These are phyloP conservation scores for Rhagoletis zephyria DNA, from an alignment of 1,140 invertebrate species.

Conservation along the genomic window DNA sequence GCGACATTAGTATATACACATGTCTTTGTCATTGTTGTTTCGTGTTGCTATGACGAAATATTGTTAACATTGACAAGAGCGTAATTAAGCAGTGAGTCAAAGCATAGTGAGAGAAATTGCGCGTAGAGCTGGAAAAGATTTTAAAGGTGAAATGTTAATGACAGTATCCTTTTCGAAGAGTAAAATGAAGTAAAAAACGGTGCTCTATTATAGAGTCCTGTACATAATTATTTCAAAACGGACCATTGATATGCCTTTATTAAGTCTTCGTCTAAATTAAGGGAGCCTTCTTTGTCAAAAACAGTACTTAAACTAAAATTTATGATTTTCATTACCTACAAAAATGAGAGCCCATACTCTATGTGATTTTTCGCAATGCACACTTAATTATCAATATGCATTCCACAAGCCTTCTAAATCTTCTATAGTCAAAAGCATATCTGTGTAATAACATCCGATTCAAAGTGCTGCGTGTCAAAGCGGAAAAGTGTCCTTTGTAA, in stretches of 20 bases:
- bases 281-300: background rate
- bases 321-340: too few species aligned
- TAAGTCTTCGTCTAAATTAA: too few species aligned
- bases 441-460: background rate
- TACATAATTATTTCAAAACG: too few species aligned
- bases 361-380: background rate
- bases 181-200: too few species aligned
- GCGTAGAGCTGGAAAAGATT: too few species aligned
- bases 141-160: too few species aligned
- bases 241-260: too few species aligned
- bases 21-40: background rate
- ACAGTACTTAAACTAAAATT: too few species aligned
- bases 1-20: background rate
- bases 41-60: background rate
- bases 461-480: background rate
- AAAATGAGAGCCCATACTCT: background rate
- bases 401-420: background rate
- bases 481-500: background rate
- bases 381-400: background rate
- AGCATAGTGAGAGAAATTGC: background rate
- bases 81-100: background rate
- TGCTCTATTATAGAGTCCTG: too few species aligned
- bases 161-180: too few species aligned
- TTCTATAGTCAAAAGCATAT: background rate
- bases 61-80: conserved; percentile 12